Base-by-base conservation (phyloP, 2,113 vertebrate species). In the Neotoma lepida region DNA sequence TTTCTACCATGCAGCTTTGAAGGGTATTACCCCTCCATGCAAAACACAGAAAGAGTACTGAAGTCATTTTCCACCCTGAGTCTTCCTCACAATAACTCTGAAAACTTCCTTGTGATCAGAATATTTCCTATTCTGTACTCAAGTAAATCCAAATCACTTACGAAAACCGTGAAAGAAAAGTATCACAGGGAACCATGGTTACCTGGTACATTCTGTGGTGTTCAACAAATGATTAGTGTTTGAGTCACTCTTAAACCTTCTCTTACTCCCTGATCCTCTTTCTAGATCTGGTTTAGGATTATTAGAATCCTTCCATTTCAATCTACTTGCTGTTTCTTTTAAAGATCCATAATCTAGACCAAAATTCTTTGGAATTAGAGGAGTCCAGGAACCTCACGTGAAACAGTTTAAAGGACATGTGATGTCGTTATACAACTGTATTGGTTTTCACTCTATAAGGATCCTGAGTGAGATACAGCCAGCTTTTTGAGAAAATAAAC, bases 101-200 rank as follows among this genome's bases (percentile, higher is more conserved):
- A 96, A 89, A 90, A 68, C 39, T 64, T 76, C 28, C 84, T 56
- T 74, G 26, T 58, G n/a, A 93, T 89, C 56, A 88, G 54, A 54
- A 2, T 33, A 92, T 81, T 86, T 96, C 8, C 39, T 18, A 92
- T 84, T 89, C 74, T 80, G 28, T 89, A 90, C 5, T 86, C 39
- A 46, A 95, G 22, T 51, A 95, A 90, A 91, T 94, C 13, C 17
- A 84, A 91, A 89, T 85, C 77, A 90, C 30, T 94, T 95, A 66
- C 92, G 3, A 64, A 93, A 24, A 96, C 17, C 81, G 39, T 51
- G 24, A 33, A 93, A 51, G 85, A 93, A 95, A 96, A 87, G 28
- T 56, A 89, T 58, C 44, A 86, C 0, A 81, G 28, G 71, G 73
- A 70, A 88, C 80, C 51, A 92, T 30, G 24, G 44, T 89, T 77